Evolutionary conservation across 2,113 vertebrate genomes (phyloP).

Genomic region (Ceuthmochares aereus): DNA sequence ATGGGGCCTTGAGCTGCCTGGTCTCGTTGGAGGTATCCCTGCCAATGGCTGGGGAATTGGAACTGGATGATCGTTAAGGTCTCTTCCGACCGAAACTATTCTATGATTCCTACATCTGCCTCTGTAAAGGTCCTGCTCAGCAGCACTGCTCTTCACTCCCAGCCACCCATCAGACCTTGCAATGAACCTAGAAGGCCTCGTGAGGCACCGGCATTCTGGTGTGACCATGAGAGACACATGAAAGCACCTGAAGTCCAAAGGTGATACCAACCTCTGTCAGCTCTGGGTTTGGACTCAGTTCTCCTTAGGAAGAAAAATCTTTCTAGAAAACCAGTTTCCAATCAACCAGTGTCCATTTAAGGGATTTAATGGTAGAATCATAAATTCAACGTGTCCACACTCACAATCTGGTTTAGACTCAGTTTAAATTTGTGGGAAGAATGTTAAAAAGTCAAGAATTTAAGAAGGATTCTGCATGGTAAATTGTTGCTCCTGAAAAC

Average conservation of each 20-base stretch:
- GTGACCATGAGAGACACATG: background rate
- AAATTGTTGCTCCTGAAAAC: background rate
- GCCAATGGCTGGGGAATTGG: no score
- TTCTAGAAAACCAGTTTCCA: background rate
- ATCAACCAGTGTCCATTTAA: background rate
- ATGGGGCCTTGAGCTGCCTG: no score
- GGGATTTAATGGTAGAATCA: background rate
- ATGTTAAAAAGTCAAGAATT: background rate
- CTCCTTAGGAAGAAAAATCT: background rate
- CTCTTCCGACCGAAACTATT: no score
- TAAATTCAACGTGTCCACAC: background rate
- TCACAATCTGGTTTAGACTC: background rate
- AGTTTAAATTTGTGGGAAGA: background rate
- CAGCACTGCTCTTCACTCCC: background rate
- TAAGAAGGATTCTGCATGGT: background rate
- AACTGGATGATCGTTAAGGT: no score
- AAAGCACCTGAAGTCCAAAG: background rate
- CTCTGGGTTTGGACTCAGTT: background rate
- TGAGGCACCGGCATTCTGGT: background rate
- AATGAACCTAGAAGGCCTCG: background rate
- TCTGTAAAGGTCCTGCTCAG: background rate
- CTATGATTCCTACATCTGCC: no score
- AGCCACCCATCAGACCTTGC: background rate
- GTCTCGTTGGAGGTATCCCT: no score
- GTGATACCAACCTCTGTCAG: background rate